Percentiles rank a stretch among this genome's conserved stretches.
phyloP scores from a whole-genome alignment of 2,888 invertebrate genomes.

The Cephus sareptanus region DNA sequence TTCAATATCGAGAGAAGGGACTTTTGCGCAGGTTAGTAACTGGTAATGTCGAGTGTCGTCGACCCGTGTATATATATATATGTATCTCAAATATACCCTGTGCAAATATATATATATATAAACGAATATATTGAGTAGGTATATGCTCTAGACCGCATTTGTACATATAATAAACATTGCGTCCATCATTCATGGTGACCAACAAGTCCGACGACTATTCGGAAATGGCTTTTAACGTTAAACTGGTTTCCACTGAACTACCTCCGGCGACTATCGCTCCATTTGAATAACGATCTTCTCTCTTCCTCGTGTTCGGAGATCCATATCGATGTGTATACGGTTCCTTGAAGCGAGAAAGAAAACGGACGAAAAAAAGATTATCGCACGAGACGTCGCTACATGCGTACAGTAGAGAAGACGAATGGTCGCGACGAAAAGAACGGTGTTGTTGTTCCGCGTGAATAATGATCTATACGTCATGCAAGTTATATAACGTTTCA shows the following conservation, averaged over 20 bases:
- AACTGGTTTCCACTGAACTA: neutral
- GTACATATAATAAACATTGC: neutral
- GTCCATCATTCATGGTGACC: neutral
- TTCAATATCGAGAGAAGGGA: neutral
- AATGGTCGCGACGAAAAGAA: no score
- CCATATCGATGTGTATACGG: neutral
- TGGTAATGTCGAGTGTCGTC: neutral
- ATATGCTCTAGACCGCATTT: neutral
- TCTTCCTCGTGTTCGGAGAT: neutral
- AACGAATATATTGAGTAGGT: neutral
- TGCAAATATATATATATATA: neutral
- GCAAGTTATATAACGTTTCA: no score
- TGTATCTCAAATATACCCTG: neutral
- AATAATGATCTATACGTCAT: no score
- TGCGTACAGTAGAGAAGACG: no score
- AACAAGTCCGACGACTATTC: neutral
- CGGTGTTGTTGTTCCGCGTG: no score
- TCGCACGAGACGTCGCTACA: no score
- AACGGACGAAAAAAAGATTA: neutral
- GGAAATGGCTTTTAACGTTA: neutral
- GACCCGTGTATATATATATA: neutral
- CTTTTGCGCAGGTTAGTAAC: neutral
- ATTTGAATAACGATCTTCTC: neutral
- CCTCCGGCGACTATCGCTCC: neutral
- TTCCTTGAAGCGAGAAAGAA: neutral